Evolutionary conservation across 2,113 vertebrate species (phyloP).

Genomic region (Ochotona curzoniae): DNA sequence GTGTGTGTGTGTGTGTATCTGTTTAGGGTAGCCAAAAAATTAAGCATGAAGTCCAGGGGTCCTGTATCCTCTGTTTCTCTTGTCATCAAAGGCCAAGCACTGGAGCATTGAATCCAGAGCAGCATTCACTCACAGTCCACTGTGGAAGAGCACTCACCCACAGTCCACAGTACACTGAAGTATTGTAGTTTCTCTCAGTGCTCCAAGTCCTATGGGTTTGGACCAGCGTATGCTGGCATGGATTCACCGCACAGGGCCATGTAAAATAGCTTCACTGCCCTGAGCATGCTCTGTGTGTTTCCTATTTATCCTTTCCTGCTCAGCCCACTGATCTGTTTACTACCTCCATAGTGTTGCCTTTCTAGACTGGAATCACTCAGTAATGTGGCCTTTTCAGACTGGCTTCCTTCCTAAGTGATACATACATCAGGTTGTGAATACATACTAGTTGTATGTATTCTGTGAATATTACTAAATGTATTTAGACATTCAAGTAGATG

Average conservation of each 20-base stretch:
- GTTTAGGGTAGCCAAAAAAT: neutral
- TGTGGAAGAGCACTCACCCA: neutral
- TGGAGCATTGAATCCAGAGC: fast-evolving
- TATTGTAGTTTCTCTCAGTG: neutral
- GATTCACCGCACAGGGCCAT: neutral
- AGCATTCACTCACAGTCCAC: too few relatives aligned
- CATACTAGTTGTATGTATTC: neutral
- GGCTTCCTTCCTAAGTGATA: neutral
- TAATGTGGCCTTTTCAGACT: neutral
- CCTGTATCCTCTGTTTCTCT: neutral
- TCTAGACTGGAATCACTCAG: neutral
- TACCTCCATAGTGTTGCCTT: neutral
- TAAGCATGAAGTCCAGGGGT: neutral
- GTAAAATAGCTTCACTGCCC: neutral
- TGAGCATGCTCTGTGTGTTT: neutral
- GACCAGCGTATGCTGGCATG: neutral
- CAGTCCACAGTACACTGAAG: neutral
- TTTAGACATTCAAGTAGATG: neutral
- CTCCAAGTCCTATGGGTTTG: neutral
- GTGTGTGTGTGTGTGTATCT: neutral
- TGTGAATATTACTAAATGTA: neutral
- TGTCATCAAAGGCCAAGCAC: too few relatives aligned
- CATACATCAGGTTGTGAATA: too few relatives aligned
- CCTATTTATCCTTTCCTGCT: neutral
- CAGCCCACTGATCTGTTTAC: neutral